Evolutionary conservation across 2,797 vertebrate genomes (phyloP).

Genomic region (Diglossa cyanea): DNA sequence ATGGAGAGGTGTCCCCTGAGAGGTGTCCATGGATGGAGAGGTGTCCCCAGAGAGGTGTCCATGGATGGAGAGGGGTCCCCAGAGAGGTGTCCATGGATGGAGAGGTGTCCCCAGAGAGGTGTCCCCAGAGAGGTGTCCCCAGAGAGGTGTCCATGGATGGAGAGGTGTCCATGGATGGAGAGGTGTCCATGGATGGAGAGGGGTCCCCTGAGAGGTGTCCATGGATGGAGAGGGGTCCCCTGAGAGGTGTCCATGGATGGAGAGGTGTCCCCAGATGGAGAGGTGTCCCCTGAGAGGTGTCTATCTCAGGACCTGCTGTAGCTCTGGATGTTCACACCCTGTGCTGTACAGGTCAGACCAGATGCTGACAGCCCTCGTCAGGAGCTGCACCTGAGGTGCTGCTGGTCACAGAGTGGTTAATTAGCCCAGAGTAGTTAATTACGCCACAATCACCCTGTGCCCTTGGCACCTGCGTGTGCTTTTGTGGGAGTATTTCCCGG

Average conservation of each 20-base stretch:
- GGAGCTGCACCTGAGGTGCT: neutral
- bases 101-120: neutral
- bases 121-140: no score
- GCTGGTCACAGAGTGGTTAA: neutral
- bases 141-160: no score
- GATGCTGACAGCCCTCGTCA: neutral
- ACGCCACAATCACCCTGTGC: neutral
- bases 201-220: no score
- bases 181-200: neutral
- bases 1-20: no score
- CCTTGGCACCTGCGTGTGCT: neutral
- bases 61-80: no score
- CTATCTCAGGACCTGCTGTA: neutral
- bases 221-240: no score
- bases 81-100: no score
- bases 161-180: no score
- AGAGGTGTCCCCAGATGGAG: no score
- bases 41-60: no score
- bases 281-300: neutral
- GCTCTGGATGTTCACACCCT: neutral
- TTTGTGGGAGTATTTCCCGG: neutral
- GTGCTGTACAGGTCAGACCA: neutral
- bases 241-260: no score
- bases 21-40: no score
- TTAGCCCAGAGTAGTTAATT: neutral